These are phyloP conservation scores for Malurus leucopterus DNA, from an alignment of 2,797 vertebrate genomes.

Conservation along the genomic window DNA sequence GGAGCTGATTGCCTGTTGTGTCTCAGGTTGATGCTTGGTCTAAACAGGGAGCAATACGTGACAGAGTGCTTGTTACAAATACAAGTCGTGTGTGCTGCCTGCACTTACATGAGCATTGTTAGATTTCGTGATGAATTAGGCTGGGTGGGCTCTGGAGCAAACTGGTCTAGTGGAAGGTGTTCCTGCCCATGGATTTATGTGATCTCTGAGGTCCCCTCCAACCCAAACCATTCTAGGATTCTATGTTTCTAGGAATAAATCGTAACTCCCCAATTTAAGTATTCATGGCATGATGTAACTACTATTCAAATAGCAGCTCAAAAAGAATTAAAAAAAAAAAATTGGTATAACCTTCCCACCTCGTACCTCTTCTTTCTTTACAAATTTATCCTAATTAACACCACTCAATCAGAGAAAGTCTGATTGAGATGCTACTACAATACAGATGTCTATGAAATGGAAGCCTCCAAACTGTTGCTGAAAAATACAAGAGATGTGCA, in stretches of 20 bases:
- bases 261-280: neutral
- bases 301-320: neutral
- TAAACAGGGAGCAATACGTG: neutral
- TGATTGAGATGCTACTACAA: neutral
- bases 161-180: neutral
- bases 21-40: neutral
- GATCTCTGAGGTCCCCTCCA: neutral
- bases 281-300: neutral
- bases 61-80: neutral
- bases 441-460: neutral
- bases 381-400: neutral
- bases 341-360: neutral
- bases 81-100: rapidly evolving
- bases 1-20: neutral
- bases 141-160: neutral
- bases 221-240: neutral
- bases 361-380: neutral
- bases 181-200: neutral
- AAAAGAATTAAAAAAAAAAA: neutral
- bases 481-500: neutral
- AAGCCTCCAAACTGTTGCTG: neutral
- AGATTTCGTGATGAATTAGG: neutral
- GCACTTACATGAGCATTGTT: rapidly evolving
- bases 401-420: neutral
- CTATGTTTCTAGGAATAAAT: neutral